Evolutionary conservation across 2,797 vertebrate species (phyloP), one percentile per base, ranked within the genome.

Genomic region (Emydoidea blandingii): DNA sequence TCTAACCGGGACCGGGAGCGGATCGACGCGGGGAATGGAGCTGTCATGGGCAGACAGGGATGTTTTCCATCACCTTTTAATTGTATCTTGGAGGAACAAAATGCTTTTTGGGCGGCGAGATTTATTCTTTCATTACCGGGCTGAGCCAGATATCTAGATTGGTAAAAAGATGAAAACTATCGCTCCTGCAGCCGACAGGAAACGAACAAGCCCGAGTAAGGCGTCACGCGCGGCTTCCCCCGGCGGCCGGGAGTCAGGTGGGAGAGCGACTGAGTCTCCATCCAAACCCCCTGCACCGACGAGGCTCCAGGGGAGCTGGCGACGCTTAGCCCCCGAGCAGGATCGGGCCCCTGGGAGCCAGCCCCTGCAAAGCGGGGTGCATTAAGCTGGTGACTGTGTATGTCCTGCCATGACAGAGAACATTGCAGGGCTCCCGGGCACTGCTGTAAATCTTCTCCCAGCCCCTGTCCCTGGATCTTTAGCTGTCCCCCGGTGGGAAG

Each of bases 31-130:
- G 78, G 83, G 95, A 96, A 96, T 10, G 81, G 78, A 88, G 88
- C 90, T 96, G 91, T 96, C 95, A 90, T 19, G 50, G 95, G 92
- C 97, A 95, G 95, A 95, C 29, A 91, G 97, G 94, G 96, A 95
- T 87, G 85, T 96, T 97, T 97, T 96, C 97, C 97, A 95, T 97
- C 97, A 96, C 91, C 95, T 97, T 96, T 97, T 97, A 97, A 98
- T 97, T 97, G 97, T 96, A 96, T 92, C 96, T 92, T 92, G 95
- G 96, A 97, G 93, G 96, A 96, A 90, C 96, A 94, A 97, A 96
- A 94, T 81, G 95, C 92, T 96, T 96, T 94, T 96, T 1, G 44
- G 96, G 96, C 93, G 88, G 86, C 0, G 19, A 96, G 96, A 95
- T 96, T 97, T 96, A 94, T 95, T 96, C 97, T 96, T 96, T 96